Percentiles rank a stretch among this genome's conserved stretches.
phyloP scores from a whole-genome alignment of 2,888 invertebrate genomes.

The Ctenicera cuprea region DNA sequence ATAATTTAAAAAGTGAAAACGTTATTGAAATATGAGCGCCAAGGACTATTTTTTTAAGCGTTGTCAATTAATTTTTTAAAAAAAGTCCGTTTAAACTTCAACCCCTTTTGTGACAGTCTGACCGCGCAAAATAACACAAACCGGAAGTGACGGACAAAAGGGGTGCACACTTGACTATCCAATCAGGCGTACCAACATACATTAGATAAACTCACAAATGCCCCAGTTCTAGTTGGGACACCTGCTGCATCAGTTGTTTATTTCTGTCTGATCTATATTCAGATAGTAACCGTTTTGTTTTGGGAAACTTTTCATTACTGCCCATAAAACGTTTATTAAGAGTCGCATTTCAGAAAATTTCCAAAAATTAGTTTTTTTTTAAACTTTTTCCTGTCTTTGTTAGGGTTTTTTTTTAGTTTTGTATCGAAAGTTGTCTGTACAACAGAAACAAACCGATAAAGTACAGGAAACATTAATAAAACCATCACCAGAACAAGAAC shows the following conservation, averaged over 20 bases:
- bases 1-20: too few relatives aligned
- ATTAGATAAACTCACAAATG: conserved; percentile 56
- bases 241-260: conserved; percentile 48
- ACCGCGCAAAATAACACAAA: conserved; percentile 52
- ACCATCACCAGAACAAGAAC: conserved; percentile 25
- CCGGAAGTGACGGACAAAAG: conserved; percentile 57
- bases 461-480: conserved; percentile 35
- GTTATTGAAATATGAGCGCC: too few relatives aligned
- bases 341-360: too few relatives aligned
- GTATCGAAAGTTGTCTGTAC: neutral
- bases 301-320: conserved; percentile 5
- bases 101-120: conserved; percentile 17
- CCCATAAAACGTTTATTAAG: neutral
- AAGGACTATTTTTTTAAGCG: too few relatives aligned
- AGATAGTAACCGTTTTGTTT: conserved; percentile 14
- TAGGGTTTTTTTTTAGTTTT: too few relatives aligned
- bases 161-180: conserved; percentile 55
- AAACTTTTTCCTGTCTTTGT: too few relatives aligned
- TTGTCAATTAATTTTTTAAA: too few relatives aligned
- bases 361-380: too few relatives aligned
- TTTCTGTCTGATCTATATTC: conserved; percentile 32
- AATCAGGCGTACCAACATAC: conserved; percentile 54
- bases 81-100: conserved; percentile 22
- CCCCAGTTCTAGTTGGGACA: conserved; percentile 44
- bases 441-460: conserved; percentile 18